Percentiles rank a stretch among this genome's conserved stretches.
These are phyloP conservation scores for Lissonota sp. DNA, from an alignment of 2,888 invertebrate genomes.

Conservation along the genomic window DNA sequence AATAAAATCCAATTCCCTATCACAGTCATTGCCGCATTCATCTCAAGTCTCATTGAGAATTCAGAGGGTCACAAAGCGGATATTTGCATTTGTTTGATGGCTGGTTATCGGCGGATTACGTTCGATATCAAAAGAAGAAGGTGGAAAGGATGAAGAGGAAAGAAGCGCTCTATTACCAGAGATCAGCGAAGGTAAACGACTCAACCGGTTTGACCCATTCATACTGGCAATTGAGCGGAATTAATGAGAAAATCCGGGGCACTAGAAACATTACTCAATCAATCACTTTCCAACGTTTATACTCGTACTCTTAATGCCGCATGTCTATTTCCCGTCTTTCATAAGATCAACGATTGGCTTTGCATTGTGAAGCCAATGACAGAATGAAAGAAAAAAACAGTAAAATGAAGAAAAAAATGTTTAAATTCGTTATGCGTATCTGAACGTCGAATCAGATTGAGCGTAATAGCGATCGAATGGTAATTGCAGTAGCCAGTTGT, in stretches of 20 bases:
- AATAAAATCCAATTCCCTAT: not conserved
- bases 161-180: not conserved
- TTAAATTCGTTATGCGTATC: conserved; percentile 48
- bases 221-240: not conserved
- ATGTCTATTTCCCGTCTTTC: conserved; percentile 20
- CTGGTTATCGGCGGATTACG: conserved; percentile 15
- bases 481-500: conserved; percentile 43
- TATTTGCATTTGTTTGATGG: no score
- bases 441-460: conserved; percentile 48
- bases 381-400: not conserved
- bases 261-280: conserved; percentile 28
- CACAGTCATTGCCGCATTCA: no score
- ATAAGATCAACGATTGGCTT: conserved; percentile 29
- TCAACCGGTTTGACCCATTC: conserved; percentile 11
- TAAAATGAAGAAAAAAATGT: conserved; percentile 1
- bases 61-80: no score
- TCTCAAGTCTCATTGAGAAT: no score
- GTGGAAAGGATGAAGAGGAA: not conserved
- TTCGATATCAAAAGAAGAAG: conserved; percentile 10
- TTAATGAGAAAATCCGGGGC: conserved; percentile 1
- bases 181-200: not conserved
- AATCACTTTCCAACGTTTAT: conserved; percentile 34
- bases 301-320: conserved; percentile 34
- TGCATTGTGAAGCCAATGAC: conserved; percentile 22
- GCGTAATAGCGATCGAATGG: conserved; percentile 28